A percentile compares a stretch with the other conserved stretches of the same genome.
These are phyloP conservation scores for Epizoanthus illoricatus DNA, from an alignment of 92 coral and sea anemone genomes.

Conservation along the genomic window DNA sequence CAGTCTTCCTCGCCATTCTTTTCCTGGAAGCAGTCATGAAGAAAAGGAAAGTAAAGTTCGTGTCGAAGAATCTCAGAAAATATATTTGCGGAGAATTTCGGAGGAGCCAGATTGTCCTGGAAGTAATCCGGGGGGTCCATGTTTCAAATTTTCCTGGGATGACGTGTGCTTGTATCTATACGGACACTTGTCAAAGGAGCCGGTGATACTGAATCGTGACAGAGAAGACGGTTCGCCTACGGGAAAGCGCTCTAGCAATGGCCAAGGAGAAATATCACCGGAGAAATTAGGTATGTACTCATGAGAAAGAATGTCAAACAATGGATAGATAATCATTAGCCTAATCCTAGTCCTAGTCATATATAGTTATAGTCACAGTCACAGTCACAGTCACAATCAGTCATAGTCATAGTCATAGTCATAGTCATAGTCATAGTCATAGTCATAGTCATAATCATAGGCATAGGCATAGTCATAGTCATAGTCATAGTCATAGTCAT, in stretches of 20 bases:
- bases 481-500: neutral
- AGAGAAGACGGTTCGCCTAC: neutral
- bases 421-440: too few species aligned
- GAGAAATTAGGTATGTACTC: conserved; percentile 18
- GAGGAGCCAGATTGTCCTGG: conserved; percentile 15
- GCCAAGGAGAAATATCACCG: conserved; percentile 3
- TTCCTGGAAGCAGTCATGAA: neutral
- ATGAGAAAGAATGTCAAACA: neutral
- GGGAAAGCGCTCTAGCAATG: conserved; percentile 20
- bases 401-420: too few species aligned
- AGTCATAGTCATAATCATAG: too few species aligned
- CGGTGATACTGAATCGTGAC: conserved; percentile 39
- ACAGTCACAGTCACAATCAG: too few species aligned
- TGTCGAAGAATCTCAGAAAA: neutral
- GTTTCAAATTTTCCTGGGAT: conserved; percentile 59
- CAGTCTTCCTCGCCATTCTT: neutral
- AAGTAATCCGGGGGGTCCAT: neutral
- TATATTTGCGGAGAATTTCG: neutral
- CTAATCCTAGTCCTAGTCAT: neutral
- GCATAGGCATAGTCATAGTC: neutral
- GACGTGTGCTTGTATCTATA: conserved; percentile 71
- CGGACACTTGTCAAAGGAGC: conserved; percentile 60
- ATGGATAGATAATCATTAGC: neutral
- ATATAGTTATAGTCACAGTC: neutral
- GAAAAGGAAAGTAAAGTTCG: neutral